Evolutionary conservation across 2,113 vertebrate genomes (phyloP).

Genomic region (Clupea harengus): DNA sequence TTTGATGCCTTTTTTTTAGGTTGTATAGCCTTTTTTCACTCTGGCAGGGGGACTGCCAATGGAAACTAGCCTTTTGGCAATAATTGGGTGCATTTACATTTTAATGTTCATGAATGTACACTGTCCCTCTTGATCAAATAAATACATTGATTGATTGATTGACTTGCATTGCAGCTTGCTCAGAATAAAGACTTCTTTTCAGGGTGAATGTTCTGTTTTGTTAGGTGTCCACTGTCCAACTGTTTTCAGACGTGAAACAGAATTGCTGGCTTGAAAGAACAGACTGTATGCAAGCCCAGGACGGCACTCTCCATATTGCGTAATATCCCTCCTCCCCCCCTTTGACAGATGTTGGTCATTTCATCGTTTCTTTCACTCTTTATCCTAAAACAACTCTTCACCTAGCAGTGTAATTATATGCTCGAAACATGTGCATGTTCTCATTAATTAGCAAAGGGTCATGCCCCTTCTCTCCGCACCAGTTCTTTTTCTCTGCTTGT

Average conservation of each 20-base stretch:
- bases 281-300: background rate
- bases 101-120: too few species aligned
- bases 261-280: background rate
- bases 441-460: background rate
- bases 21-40: too few species aligned
- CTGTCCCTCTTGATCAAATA: too few species aligned
- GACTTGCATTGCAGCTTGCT: background rate
- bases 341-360: background rate
- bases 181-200: background rate
- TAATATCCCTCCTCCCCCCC: background rate
- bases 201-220: background rate
- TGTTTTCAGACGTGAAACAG: background rate
- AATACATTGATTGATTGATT: too few species aligned
- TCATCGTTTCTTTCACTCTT: background rate
- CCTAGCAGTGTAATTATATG: constrained; percentile 16
- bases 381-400: background rate
- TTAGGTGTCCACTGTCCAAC: background rate
- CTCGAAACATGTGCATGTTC: background rate
- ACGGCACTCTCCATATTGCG: background rate
- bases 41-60: too few species aligned
- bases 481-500: background rate
- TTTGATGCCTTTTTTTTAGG: too few species aligned
- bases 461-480: background rate
- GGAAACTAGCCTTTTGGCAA: too few species aligned
- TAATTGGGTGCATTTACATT: too few species aligned